Conservation (phyloP, 2,113 vertebrate species). For the Melanocharis versteri region DNA sequence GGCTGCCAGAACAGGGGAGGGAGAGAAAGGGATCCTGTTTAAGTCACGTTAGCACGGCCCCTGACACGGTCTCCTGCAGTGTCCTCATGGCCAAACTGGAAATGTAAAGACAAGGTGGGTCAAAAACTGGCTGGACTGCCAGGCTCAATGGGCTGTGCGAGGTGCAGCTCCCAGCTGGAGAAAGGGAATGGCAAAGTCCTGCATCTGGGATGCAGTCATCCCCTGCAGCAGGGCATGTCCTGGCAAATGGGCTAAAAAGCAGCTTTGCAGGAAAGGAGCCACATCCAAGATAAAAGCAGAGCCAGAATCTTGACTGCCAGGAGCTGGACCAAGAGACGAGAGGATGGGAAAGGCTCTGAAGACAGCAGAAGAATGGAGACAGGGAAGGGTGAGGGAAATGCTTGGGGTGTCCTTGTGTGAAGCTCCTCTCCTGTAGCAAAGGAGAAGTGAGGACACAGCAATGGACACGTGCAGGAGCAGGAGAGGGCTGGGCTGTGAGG, state of each 20-base stretch:
- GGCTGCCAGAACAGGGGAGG: not conserved
- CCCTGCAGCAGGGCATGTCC: not conserved
- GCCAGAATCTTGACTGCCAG: not conserved
- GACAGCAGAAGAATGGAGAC: not conserved
- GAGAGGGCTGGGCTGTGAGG: not conserved
- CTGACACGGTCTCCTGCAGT: not conserved
- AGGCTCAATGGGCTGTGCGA: not conserved
- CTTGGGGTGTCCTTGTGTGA: not conserved
- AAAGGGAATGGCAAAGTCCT: not conserved
- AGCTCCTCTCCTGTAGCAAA: not conserved
- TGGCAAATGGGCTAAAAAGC: not conserved
- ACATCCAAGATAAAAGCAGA: not conserved
- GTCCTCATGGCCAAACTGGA: not conserved
- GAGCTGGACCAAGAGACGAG: not conserved
- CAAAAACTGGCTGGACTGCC: not conserved
- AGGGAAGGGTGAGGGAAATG: not conserved
- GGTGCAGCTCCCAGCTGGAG: not conserved
- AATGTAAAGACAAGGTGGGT: not conserved
- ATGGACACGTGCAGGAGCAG: not conserved
- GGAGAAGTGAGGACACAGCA: not conserved
- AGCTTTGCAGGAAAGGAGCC: not conserved
- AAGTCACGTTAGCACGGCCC: not conserved
- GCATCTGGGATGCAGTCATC: not conserved
- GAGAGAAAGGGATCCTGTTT: not conserved
- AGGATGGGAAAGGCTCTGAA: not conserved